A percentile compares a stretch with the other conserved stretches of the same genome.
phyloP scores from a whole-genome alignment of 2,888 invertebrate species.

The Baronia brevicornis region DNA sequence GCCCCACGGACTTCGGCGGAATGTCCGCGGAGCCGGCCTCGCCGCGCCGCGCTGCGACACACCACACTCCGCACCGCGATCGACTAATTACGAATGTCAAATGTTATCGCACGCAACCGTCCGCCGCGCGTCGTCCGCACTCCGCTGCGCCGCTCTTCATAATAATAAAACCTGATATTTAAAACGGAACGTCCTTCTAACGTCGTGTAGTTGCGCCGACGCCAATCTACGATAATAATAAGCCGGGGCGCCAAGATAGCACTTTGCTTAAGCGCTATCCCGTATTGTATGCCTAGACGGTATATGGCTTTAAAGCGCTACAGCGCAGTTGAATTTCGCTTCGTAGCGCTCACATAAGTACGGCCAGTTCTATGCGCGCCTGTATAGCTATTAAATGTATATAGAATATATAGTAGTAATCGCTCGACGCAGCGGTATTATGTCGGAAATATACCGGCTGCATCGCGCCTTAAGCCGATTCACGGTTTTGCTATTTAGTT shows the following conservation, averaged over 20 bases:
- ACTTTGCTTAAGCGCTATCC: conserved; percentile 55
- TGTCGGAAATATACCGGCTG: conserved; percentile 76
- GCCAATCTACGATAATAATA: conserved; percentile 77
- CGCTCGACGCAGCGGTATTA: conserved; percentile 77
- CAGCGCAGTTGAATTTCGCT: conserved; percentile 45
- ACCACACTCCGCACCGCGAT: no score
- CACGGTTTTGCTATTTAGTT: conserved; percentile 68
- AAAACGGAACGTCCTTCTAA: conserved; percentile 77
- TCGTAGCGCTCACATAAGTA: conserved; percentile 74
- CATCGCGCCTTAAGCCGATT: conserved; percentile 67
- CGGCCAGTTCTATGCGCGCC: conserved; percentile 77
- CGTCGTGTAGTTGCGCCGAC: conserved; percentile 77
- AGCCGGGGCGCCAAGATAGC: conserved; percentile 58
- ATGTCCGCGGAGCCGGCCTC: conserved; percentile 33
- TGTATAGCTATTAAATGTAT: conserved; percentile 77
- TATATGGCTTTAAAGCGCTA: conserved; percentile 43
- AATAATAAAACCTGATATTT: conserved; percentile 77
- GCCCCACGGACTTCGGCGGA: conserved; percentile 40
- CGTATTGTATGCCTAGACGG: conserved; percentile 33
- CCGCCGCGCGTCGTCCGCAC: conserved; percentile 68
- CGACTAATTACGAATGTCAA: conserved; percentile 75
- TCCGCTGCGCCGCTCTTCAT: conserved; percentile 75
- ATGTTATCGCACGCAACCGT: conserved; percentile 75
- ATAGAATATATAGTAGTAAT: conserved; percentile 77
- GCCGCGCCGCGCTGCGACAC: conserved; percentile 45